Evolutionary conservation across 2,797 vertebrate species (phyloP).

Genomic region (Lagocephalus sceleratus): DNA sequence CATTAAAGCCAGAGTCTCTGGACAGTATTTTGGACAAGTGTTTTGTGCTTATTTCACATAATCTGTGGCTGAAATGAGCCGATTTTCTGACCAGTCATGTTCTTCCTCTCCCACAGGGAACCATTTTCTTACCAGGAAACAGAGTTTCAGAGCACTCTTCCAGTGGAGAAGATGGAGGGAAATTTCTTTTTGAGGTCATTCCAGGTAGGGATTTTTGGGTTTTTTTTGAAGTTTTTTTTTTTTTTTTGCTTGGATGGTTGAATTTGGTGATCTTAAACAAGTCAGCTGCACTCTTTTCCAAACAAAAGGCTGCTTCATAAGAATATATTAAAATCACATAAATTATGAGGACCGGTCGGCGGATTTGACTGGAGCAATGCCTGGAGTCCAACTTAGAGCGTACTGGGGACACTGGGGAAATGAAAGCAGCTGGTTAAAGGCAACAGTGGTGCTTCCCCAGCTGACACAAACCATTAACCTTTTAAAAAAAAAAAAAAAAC

Average conservation of each 20-base stretch:
- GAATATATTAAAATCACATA: too few species aligned
- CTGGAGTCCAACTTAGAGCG: slow-evolving; percentile 42
- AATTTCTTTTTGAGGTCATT: slow-evolving; percentile 95
- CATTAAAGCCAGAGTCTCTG: too few species aligned
- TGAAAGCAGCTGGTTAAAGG: slow-evolving; percentile 46
- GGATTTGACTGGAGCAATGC: slow-evolving; percentile 14
- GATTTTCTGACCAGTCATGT: slow-evolving; percentile 16
- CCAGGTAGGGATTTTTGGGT: slow-evolving; percentile 84
- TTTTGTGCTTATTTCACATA: neutral
- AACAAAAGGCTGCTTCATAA: neutral
- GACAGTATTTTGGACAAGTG: too few species aligned
- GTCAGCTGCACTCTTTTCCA: slow-evolving; percentile 18
- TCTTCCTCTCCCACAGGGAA: slow-evolving; percentile 77
- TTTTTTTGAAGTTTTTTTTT: slow-evolving; percentile 30
- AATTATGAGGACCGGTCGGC: too few species aligned
- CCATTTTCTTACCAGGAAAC: slow-evolving; percentile 92
- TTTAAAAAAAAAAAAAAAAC: slow-evolving; percentile 27
- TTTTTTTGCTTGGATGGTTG: neutral
- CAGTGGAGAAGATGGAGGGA: slow-evolving; percentile 89
- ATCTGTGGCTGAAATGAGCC: neutral
- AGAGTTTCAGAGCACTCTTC: slow-evolving; percentile 89
- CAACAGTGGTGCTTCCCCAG: slow-evolving; percentile 38
- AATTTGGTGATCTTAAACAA: slow-evolving; percentile 1
- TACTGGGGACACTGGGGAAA: slow-evolving; percentile 18
- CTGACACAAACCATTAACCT: slow-evolving; percentile 25